Base-by-base conservation (phyloP, 35 echinoderm and acorn worm genomes). In the Ophioderma brevispina region DNA sequence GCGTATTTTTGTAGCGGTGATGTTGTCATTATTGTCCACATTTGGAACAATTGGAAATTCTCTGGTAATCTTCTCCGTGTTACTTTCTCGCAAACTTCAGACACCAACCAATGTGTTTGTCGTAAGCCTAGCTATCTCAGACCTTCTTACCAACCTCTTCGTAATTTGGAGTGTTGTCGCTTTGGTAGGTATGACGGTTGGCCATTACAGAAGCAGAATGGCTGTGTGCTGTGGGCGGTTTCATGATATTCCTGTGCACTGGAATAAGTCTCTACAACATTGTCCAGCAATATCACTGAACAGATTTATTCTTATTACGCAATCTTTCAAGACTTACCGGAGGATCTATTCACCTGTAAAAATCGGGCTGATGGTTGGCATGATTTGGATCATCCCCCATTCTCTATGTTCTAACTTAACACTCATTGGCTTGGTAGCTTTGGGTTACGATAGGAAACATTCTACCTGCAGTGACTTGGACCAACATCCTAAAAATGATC, bases 381-480 rank as follows among this genome's bases (percentile, higher is more conserved):
- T 84, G 1, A 76, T 82, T n/a, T 82, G 91, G 39, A 83, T 87
- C 40, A 75, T 70, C 5, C 78, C 79, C 37, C 6, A 87, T 0
- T 92, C n/a, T n/a, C n/a, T n/a, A n/a, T n/a, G n/a, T n/a, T n/a
- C n/a, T n/a, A n/a, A n/a, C n/a, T n/a, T n/a, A n/a, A n/a, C n/a
- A n/a, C n/a, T n/a, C n/a, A n/a, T n/a, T n/a, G n/a, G n/a, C n/a
- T 96, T 35, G 94, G 94, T 39, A 50, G 80, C 21, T 55, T 96
- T 37, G 90, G 94, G n/a, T 13, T 92, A 81, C 78, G 94, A 96
- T 77, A 50, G 82, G 37, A 39, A 76, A 32, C 38, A 77, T 25
- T 77, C 84, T 14, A 63, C 81, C 0, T 96, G 94, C 36, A 70
- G 37, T 55, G 78, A 80, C 17, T 76, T 78, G n/a, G 59, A 85